Base-by-base conservation (phyloP, 2,113 vertebrate species). In the Australoheros scitulus region DNA sequence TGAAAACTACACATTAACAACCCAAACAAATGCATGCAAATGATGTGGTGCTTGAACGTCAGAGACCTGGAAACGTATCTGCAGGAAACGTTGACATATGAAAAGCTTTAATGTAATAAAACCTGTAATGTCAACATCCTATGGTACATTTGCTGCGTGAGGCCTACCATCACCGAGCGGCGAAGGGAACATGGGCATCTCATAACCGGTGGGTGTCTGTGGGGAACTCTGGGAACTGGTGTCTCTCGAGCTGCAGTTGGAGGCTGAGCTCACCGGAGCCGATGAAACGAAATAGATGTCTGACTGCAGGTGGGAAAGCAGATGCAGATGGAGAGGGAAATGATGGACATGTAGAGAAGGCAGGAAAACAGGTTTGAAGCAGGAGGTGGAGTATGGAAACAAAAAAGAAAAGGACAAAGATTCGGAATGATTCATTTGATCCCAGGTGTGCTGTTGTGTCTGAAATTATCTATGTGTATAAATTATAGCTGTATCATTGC, bases 231-330 rank as follows among this genome's bases (percentile, higher is more conserved):
- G 97, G 72, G 97, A 97, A 80, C 95, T 97, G 89, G 96, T 95
- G 87, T 97, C 97, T 93, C 96, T 97, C n/a, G 97, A 98, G 85
- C 96, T 98, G 94, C 95, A 95, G 90, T 95, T 96, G 70, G 97
- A 98, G 4, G 96, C 96, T 65, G 96, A 96, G 10, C 92, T 96
- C 91, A 96, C 95, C 2, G 97, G 94, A 3, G 97, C 94, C 7
- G 97, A 94, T 0, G 98, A 98, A 78, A 97, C 96, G 90, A 99
- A 99, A 94, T 98, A 99, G 93, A 99, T 99, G 89, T 99, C 98
- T 3, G 97, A 99, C 98, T 99, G 94, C 52, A 93, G 92, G 61
- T 75, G 90, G 72, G 91, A 84, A 80, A 80, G 75, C 26, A 85
- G 75, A 52, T 26, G 34, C 58, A 79, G 1, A 6, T 3, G 32